Evolutionary conservation across 2,888 invertebrate genomes (phyloP).

Genomic region (Magallana nippona): DNA sequence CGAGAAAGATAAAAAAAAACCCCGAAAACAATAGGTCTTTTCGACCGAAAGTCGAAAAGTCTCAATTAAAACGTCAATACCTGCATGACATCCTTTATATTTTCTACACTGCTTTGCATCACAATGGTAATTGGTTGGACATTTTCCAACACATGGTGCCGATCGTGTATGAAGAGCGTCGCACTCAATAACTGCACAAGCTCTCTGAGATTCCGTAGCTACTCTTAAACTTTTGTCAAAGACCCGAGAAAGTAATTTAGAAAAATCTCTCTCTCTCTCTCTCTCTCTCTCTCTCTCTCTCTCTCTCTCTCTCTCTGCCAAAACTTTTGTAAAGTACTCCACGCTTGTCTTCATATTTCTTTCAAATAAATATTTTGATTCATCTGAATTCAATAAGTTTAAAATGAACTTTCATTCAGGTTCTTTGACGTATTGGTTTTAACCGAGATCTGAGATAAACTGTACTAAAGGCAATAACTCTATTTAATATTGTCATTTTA

Average conservation of each 20-base stretch:
- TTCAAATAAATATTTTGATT: too few species aligned
- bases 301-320: too few species aligned
- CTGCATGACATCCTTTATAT: slow-evolving; percentile 31
- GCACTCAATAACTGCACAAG: neutral
- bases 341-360: too few species aligned
- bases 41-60: too few species aligned
- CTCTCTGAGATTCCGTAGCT: neutral
- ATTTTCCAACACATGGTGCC: slow-evolving; percentile 16
- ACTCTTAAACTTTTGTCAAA: neutral
- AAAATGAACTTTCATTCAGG: too few species aligned
- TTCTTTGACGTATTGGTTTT: too few species aligned
- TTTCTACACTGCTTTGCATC: slow-evolving; percentile 18
- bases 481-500: slow-evolving; percentile 11
- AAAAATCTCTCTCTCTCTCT: too few species aligned
- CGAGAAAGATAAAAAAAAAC: neutral
- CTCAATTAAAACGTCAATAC: neutral
- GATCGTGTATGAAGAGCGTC: slow-evolving; percentile 31
- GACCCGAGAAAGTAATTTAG: neutral
- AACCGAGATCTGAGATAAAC: too few species aligned
- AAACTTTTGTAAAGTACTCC: too few species aligned
- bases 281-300: too few species aligned
- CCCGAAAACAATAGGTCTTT: too few species aligned
- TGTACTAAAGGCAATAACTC: neutral
- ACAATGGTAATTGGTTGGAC: neutral
- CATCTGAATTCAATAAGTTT: too few species aligned